Evolutionary conservation across 1,140 invertebrate species (phyloP).

Genomic region (Holotrichia oblita): DNA sequence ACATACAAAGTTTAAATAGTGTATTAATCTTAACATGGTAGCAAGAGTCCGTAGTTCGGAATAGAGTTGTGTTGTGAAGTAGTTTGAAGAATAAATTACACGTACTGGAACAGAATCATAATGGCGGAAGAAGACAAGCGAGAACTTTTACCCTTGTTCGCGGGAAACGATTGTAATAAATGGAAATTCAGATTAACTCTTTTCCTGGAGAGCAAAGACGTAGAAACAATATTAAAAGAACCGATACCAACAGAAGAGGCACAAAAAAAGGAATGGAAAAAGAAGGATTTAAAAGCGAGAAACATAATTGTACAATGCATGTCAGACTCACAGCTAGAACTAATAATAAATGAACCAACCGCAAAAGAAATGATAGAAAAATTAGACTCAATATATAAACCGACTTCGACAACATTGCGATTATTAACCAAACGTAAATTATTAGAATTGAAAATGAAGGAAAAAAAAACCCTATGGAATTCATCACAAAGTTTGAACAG

Average conservation of each 20-base stretch:
- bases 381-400: not conserved
- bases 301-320: conserved; percentile 2
- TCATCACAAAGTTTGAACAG: conserved; percentile 42
- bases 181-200: conserved; percentile 5
- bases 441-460: conserved; percentile 39
- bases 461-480: conserved; percentile 39
- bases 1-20: too few relatives aligned
- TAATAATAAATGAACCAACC: conserved; percentile 8
- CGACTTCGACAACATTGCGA: not conserved
- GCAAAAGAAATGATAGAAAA: conserved; percentile 13
- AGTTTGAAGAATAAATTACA: not conserved
- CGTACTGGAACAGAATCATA: not conserved
- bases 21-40: conserved; percentile 15
- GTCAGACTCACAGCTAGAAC: not conserved
- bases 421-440: conserved; percentile 41
- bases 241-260: not conserved
- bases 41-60: not conserved
- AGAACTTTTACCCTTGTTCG: not conserved
- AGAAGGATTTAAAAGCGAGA: conserved; percentile 11
- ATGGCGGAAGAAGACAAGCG: not conserved
- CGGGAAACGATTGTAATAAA: not conserved
- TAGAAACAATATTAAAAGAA: not conserved
- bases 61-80: not conserved
- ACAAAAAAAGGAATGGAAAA: conserved; percentile 26
- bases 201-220: conserved; percentile 11